phyloP scores from a whole-genome alignment of 2,797 vertebrate genomes.

The Champsocephalus gunnari region DNA sequence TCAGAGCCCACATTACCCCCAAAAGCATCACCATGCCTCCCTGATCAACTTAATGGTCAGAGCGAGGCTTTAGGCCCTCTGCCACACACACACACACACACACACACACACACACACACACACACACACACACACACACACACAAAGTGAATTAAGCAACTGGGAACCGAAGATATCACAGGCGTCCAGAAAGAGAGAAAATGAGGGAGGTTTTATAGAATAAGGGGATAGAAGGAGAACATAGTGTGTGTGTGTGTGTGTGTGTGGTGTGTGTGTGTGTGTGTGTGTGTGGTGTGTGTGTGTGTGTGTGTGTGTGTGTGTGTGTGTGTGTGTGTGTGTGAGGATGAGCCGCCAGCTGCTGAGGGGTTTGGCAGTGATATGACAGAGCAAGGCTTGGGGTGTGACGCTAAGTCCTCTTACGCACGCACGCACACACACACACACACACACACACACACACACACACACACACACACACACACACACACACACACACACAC shows the following conservation, averaged over 20 bases:
- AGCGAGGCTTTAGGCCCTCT: conserved; percentile 57
- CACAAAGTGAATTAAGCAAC: neutral
- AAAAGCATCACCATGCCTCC: conserved; percentile 69
- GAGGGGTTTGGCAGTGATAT: conserved; percentile 55
- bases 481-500: too few species aligned
- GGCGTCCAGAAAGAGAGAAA: too few species aligned
- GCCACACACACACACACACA: conserved; percentile 49
- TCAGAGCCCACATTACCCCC: conserved; percentile 73
- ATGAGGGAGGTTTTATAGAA: too few species aligned
- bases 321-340: neutral
- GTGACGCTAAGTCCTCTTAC: conserved; percentile 35
- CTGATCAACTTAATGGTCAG: conserved; percentile 75
- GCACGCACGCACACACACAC: neutral
- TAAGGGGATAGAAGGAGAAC: too few species aligned
- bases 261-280: too few species aligned
- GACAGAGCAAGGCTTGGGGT: conserved; percentile 46
- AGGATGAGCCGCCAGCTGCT: conserved; percentile 51
- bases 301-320: neutral
- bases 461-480: too few species aligned
- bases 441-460: neutral
- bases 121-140: conserved; percentile 3
- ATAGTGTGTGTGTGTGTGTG: too few species aligned
- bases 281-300: neutral
- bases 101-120: conserved; percentile 27
- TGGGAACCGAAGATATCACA: too few species aligned